phyloP scores from a whole-genome alignment of 2,113 vertebrate species.

The Serilophus lunatus region DNA sequence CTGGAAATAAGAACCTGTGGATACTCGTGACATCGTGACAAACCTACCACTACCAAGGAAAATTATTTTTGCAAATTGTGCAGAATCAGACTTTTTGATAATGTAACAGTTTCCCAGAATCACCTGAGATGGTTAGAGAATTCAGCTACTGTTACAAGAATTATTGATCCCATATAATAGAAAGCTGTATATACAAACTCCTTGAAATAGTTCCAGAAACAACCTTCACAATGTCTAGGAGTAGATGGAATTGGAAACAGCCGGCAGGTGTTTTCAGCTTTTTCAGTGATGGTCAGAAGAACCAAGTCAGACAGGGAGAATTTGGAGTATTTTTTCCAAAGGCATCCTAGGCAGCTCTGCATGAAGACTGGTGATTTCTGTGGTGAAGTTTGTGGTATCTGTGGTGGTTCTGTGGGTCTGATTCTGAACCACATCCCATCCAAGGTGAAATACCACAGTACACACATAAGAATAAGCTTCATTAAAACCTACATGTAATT shows the following conservation, averaged over 20 bases:
- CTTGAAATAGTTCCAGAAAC: background rate
- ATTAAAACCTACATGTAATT: background rate
- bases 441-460: background rate
- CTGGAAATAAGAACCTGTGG: background rate
- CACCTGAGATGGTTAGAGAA: background rate
- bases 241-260: background rate
- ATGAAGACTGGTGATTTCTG: background rate
- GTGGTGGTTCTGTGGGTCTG: background rate
- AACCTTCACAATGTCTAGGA: background rate
- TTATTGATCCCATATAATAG: background rate
- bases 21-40: background rate
- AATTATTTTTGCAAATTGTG: background rate
- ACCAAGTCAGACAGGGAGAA: background rate
- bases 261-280: background rate
- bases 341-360: background rate
- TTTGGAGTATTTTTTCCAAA: background rate
- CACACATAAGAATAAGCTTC: background rate
- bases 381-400: background rate
- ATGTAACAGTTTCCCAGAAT: background rate
- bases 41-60: background rate
- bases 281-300: background rate
- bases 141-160: background rate
- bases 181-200: background rate
- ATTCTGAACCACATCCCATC: fast-evolving
- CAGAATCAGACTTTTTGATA: background rate